These are phyloP conservation scores for Magallana angulata DNA, from an alignment of 1,140 invertebrate genomes.

Conservation along the genomic window DNA sequence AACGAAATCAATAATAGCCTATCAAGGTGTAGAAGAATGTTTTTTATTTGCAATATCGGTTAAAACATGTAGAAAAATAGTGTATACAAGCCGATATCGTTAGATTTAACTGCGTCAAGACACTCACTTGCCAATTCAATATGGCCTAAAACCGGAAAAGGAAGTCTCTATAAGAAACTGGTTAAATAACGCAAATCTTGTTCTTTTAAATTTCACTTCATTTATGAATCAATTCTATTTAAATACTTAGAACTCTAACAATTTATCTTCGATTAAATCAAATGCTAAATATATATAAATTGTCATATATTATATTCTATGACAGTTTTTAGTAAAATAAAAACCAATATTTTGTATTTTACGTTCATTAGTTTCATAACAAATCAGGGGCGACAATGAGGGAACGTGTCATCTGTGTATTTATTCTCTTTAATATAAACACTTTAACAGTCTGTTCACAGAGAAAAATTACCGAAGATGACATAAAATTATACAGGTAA, in stretches of 20 bases:
- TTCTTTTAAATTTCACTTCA: no score
- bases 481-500: slow-evolving; percentile 53
- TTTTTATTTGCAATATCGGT: no score
- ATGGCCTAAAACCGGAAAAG: slow-evolving; percentile 61
- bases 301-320: no score
- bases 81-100: background rate
- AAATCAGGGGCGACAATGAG: slow-evolving; percentile 17
- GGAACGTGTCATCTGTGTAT: slow-evolving; percentile 20
- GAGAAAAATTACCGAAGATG: slow-evolving; percentile 25
- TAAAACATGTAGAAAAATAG: background rate
- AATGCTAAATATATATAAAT: no score
- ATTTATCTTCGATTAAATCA: no score
- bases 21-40: no score
- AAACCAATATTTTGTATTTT: no score
- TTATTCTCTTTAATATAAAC: slow-evolving; percentile 20
- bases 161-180: slow-evolving; percentile 49
- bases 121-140: slow-evolving; percentile 52
- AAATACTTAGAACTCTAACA: no score
- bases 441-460: background rate
- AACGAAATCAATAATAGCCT: no score
- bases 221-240: no score
- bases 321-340: no score
- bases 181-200: slow-evolving; percentile 15
- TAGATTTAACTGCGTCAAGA: background rate
- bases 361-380: background rate